Evolutionary conservation across 2,888 invertebrate species (phyloP), one percentile per base, ranked within the genome.

Genomic region (Fragum fragum): DNA sequence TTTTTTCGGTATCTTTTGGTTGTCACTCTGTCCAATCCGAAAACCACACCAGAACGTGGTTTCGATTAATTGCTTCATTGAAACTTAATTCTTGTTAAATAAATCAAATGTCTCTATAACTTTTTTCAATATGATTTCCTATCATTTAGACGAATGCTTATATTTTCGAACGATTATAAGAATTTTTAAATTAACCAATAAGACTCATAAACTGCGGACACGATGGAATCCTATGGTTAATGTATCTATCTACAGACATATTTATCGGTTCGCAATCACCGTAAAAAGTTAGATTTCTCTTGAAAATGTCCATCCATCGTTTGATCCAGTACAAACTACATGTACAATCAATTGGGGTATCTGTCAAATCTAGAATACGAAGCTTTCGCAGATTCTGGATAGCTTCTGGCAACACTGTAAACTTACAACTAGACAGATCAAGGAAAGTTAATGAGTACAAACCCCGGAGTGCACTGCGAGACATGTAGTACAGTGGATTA

Each of bases 261-360:
- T 82, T 53, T 28, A 88, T 83, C 0, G 87, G 85, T 36, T 83
- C 85, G 61, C 88, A 88, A 9, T 72, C 63, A 0, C 88, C 88
- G 3, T 63, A 21, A 2, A 87, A 70, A 11, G 68, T 61, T 16
- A 81, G 23, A 21, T 26, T 14, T 21, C 11, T 53, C 3, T 61
- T 55, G 7, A 32, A 66, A 16, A 53, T 23, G 9, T 53, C 72
- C 21, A 73, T 26, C 69, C 80, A 77, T 26, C 76, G 53, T 26
- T 77, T 76, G 3, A 87, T 73, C 86, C 86, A 86, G 18, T 72
- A 81, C 29, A 86, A 66, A 68, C 83, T 81, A 61, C 88, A 88
- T 23, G 83, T 88, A 73, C 88, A 88, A 26, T 87, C 87, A 11
- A 88, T 57, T 0, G 39, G 42, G 23, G 76, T 76, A 14, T 76